These are phyloP conservation scores for Acanthoscelides obtectus DNA, from an alignment of 2,888 invertebrate genomes.

Conservation along the genomic window DNA sequence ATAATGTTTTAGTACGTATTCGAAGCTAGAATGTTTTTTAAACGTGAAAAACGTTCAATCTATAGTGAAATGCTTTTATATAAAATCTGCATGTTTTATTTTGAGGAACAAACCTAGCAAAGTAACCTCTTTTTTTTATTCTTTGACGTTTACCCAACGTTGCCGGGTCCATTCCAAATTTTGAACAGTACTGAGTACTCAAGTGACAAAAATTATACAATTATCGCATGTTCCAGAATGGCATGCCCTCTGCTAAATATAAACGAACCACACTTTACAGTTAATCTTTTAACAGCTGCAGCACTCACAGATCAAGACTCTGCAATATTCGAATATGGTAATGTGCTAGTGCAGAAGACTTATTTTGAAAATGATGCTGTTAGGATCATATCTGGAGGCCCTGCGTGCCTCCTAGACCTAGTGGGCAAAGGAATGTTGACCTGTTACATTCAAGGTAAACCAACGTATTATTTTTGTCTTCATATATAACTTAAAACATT, in stretches of 20 bases:
- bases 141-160: neutral
- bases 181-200: neutral
- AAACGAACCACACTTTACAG: neutral
- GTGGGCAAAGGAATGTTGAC: conserved; percentile 78
- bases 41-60: no score
- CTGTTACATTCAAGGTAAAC: conserved; percentile 63
- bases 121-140: no score
- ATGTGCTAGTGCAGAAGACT: conserved; percentile 39
- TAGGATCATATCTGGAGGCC: conserved; percentile 66
- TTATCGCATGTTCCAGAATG: neutral
- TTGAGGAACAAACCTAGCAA: no score
- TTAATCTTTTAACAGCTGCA: neutral
- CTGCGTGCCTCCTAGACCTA: conserved; percentile 47
- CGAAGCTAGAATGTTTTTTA: no score
- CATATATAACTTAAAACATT: conserved; percentile 1
- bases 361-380: conserved; percentile 44
- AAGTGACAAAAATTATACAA: neutral
- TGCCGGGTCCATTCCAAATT: neutral
- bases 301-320: conserved; percentile 33
- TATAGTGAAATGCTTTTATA: no score
- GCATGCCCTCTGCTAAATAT: neutral
- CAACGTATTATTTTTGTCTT: neutral
- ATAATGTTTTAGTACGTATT: no score
- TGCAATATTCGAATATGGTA: conserved; percentile 39
- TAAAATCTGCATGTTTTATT: no score